phyloP scores from a whole-genome alignment of 2,797 vertebrate species.

The Enteromius trimaculatus region DNA sequence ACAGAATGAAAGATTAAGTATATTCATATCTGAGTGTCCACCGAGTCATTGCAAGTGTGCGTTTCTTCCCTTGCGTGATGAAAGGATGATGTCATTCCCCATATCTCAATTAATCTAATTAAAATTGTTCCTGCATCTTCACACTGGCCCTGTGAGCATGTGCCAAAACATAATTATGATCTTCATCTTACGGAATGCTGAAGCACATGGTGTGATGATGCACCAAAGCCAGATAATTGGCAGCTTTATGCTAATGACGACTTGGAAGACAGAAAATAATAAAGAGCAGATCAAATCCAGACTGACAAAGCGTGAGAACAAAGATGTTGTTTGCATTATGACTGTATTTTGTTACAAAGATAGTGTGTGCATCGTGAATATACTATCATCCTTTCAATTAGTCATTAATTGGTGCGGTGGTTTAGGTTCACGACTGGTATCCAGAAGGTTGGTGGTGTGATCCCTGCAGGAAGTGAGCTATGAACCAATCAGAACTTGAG shows the following conservation, averaged over 20 bases:
- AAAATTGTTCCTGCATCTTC: neutral
- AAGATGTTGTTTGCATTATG: neutral
- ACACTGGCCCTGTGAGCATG: neutral
- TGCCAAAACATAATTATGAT: constrained; percentile 56
- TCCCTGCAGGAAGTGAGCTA: constrained; percentile 2
- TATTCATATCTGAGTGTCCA: constrained; percentile 24
- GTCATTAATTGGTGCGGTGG: neutral
- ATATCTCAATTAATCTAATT: constrained; percentile 31
- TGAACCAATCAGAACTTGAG: constrained; percentile 22
- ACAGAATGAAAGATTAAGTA: constrained; percentile 21
- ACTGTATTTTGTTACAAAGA: neutral
- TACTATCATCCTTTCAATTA: neutral
- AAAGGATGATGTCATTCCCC: constrained; percentile 30
- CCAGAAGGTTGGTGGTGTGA: neutral
- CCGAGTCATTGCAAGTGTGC: neutral
- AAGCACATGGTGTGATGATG: constrained; percentile 43
- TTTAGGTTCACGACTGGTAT: neutral
- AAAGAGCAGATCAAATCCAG: constrained; percentile 7
- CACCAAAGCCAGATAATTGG: constrained; percentile 46
- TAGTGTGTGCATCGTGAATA: neutral
- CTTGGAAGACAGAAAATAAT: constrained; percentile 14
- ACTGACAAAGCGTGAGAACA: neutral
- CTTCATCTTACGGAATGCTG: constrained; percentile 40
- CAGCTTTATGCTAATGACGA: constrained; percentile 42
- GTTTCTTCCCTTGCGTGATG: neutral